Conservation (phyloP, 2,797 vertebrate species). For the Catamblyrhynchus diadema region DNA sequence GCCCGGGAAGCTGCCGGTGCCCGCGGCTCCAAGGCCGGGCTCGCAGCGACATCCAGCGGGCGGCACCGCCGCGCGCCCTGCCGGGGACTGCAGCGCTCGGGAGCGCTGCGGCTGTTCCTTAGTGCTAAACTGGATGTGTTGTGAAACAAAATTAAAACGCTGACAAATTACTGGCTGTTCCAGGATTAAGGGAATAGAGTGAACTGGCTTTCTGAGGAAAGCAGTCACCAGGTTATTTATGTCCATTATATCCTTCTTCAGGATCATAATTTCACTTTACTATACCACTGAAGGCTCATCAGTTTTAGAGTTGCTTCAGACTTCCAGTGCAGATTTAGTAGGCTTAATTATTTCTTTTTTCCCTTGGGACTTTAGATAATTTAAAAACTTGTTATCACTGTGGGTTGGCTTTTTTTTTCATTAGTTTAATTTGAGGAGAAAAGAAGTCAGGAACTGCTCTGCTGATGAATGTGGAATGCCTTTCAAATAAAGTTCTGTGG, state of each 20-base stretch:
- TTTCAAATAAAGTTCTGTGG: neutral
- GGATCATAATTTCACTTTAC: neutral
- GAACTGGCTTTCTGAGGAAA: neutral
- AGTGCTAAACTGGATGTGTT: neutral
- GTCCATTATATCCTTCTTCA: neutral
- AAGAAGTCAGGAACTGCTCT: neutral
- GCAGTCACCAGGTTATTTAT: neutral
- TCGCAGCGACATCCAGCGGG: constrained; percentile 64
- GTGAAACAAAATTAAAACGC: neutral
- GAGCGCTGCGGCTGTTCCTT: neutral
- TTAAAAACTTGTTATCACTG: neutral
- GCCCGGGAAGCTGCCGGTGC: neutral
- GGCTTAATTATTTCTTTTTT: neutral
- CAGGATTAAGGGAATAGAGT: neutral
- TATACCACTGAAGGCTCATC: neutral
- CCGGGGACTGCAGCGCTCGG: neutral
- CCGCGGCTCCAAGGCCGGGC: neutral
- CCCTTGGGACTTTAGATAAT: neutral
- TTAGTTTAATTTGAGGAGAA: neutral
- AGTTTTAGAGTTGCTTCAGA: neutral
- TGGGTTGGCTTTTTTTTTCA: neutral
- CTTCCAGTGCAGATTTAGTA: neutral
- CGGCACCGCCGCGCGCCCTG: neutral
- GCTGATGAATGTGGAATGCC: neutral
- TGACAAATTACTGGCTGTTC: neutral